Conservation (phyloP, 2,888 invertebrate genomes). For the Allophyes oxyacanthae region DNA sequence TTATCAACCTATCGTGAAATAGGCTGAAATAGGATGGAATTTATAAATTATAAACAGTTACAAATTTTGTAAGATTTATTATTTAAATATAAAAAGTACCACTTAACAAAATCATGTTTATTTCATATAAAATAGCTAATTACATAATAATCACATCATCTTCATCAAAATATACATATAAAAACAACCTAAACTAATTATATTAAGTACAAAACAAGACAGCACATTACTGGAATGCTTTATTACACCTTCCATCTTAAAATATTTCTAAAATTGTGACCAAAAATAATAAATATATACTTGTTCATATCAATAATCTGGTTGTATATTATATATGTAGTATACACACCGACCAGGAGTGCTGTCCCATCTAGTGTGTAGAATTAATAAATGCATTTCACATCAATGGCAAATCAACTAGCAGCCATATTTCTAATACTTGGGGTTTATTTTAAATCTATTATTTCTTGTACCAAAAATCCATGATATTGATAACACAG, state of each 20-base stretch:
- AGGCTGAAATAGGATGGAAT: conserved; percentile 4
- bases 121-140: conserved; percentile 65
- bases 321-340: conserved; percentile 21
- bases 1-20: conserved; percentile 1
- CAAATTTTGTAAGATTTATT: conserved; percentile 74
- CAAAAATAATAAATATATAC: conserved; percentile 49
- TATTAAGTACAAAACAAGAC: conserved; percentile 86
- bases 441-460: conserved; percentile 17
- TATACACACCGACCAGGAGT: conserved; percentile 65
- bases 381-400: conserved; percentile 81
- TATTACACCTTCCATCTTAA: conserved; percentile 59
- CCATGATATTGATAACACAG: conserved; percentile 18
- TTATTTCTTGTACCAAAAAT: conserved; percentile 23
- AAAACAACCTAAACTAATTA: conserved; percentile 67
- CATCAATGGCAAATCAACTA: conserved; percentile 56
- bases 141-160: conserved; percentile 77
- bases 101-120: conserved; percentile 69
- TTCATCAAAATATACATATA: conserved; percentile 85
- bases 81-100: conserved; percentile 78
- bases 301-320: conserved; percentile 32
- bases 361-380: conserved; percentile 76
- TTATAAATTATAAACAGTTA: conserved; percentile 47
- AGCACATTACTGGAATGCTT: conserved; percentile 86
- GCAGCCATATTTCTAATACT: conserved; percentile 41
- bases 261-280: conserved; percentile 61